Evolutionary conservation across 2,797 vertebrate species (phyloP), one percentile per base, ranked within the genome.

Genomic region (Poeciliopsis presidionis): DNA sequence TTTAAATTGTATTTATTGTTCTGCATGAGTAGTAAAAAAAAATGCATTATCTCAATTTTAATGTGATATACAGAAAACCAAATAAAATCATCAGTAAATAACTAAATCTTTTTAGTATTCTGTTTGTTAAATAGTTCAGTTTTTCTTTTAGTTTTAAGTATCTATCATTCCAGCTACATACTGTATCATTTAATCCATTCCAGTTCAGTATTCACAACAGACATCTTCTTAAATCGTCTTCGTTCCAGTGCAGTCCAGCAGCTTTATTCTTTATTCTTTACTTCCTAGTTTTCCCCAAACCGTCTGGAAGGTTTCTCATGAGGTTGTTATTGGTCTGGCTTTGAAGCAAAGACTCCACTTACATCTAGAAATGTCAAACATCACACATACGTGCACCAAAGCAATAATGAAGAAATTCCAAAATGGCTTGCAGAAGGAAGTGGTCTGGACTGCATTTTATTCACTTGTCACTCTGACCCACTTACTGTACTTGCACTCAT

Each of bases 391-490:
- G 25, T 73, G 84, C 57, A 72, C 7, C 0, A 63, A 73, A 73
- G 46, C 49, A 55, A 65, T 59, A 55, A 43, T 20, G 33, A 76
- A 70, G 0, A 0, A 67, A 63, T 49, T 59, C 57, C 71, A 51
- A 5, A 51, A 0, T 22, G 55, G 53, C 71, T 67, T 49, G 28
- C 39, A 57, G 0, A 47, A 78, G 51, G 47, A 80, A 78, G 16
- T 70, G 53, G 65, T 81, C 0, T 70, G 41, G 22, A 78, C 25
- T 77, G 46, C 57, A 63, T 88, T 28, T 22, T 59, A 83, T 87
- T 84, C 43, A 74, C 65, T 82, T 84, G 79, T 75, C 78, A 59
- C 75, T 75, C 80, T 89, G 91, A 91, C 92, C 91, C 89, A 93
- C 77, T 93, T 93, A 83, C 74, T 81, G 79, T 80, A 67, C 73